Conservation (phyloP, 1,140 invertebrate genomes). For the Lepidostoma basale region DNA sequence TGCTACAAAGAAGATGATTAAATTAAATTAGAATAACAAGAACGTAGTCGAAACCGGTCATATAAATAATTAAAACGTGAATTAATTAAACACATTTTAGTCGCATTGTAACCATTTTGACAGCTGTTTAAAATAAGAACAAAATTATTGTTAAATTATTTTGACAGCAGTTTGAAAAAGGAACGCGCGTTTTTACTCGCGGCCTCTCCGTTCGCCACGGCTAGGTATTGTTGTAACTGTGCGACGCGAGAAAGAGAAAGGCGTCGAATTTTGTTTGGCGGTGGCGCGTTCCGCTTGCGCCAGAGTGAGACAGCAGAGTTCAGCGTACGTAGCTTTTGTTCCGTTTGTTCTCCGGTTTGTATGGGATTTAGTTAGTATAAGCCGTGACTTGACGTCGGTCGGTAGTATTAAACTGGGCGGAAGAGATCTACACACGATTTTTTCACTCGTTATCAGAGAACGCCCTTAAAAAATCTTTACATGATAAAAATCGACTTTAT, state of each 20-base stretch:
- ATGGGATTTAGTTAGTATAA: slow-evolving; percentile 27
- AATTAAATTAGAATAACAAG: no score
- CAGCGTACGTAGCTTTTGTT: slow-evolving; percentile 18
- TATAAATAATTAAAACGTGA: no score
- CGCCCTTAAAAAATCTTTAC: slow-evolving; percentile 4
- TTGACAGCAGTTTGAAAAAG: no score
- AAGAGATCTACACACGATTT: slow-evolving; percentile 8
- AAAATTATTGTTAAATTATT: no score
- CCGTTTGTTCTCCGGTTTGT: slow-evolving; percentile 21
- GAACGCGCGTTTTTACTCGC: no score
- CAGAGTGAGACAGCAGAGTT: background rate
- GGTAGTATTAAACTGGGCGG: background rate
- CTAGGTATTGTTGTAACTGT: slow-evolving; percentile 18
- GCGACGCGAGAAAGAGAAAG: slow-evolving; percentile 16
- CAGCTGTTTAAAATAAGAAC: no score
- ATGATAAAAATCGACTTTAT: no score
- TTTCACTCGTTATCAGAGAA: background rate
- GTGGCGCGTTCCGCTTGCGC: background rate
- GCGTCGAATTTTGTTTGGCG: background rate
- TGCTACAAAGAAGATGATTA: no score
- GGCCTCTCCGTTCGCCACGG: no score
- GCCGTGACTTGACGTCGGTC: slow-evolving; percentile 24
- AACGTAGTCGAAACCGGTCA: no score
- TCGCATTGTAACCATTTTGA: no score
- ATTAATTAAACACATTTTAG: no score